Percentiles rank a stretch among this genome's conserved stretches.
These are phyloP conservation scores for Abscondita cerata DNA, from an alignment of 2,888 invertebrate genomes.

Conservation along the genomic window DNA sequence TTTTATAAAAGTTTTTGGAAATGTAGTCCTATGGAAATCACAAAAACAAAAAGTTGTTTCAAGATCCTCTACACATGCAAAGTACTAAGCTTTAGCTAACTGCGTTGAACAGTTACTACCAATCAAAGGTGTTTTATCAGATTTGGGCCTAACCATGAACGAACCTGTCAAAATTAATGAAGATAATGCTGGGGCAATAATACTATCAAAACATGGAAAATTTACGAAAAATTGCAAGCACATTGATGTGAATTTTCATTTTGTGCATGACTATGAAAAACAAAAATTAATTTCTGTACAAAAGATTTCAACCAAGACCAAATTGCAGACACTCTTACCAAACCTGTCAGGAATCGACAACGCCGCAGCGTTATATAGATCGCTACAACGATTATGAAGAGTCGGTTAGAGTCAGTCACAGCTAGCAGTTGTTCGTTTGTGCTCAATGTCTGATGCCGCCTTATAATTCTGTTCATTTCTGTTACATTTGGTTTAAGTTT, in stretches of 20 bases:
- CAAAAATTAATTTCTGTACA: neutral
- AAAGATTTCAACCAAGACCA: neutral
- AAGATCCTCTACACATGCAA: constrained; percentile 27
- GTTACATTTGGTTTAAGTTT: too few species aligned
- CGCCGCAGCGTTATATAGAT: too few species aligned
- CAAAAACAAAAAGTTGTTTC: constrained; percentile 28
- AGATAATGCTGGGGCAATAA: constrained; percentile 22
- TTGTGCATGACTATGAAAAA: constrained; percentile 1
- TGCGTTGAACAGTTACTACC: constrained; percentile 15
- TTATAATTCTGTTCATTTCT: too few species aligned
- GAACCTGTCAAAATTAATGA: constrained; percentile 18
- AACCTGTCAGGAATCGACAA: too few species aligned
- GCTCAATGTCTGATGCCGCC: too few species aligned
- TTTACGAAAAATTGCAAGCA: constrained; percentile 21
- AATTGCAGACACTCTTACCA: neutral
- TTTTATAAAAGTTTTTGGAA: constrained; percentile 10
- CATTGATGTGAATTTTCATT: constrained; percentile 21
- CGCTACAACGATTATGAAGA: too few species aligned
- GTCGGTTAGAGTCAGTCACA: too few species aligned
- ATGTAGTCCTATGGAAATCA: constrained; percentile 22
- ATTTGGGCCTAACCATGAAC: constrained; percentile 1
- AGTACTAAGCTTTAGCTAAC: constrained; percentile 24
- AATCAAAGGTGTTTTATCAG: constrained; percentile 7
- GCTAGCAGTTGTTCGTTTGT: too few species aligned
- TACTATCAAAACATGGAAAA: constrained; percentile 16